These are phyloP conservation scores for Rana temporaria DNA, from an alignment of 2,113 vertebrate species.

Conservation along the genomic window DNA sequence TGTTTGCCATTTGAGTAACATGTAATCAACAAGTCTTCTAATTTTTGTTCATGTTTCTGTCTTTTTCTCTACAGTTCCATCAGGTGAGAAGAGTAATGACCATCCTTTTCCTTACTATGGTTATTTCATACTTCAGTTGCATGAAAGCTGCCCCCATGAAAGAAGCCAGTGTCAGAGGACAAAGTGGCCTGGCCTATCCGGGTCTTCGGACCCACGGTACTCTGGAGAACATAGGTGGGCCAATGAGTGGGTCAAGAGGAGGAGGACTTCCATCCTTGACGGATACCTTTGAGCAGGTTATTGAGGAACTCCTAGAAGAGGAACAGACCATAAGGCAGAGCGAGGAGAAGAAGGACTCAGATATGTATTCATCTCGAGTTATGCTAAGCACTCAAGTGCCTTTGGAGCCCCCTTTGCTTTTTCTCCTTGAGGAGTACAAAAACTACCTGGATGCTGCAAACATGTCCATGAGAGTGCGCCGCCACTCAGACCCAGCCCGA, in stretches of 20 bases:
- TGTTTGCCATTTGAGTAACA: too few species aligned
- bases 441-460: slow-evolving; percentile 99
- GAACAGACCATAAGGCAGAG: slow-evolving; percentile 77
- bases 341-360: slow-evolving; percentile 89
- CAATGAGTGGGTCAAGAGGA: slow-evolving; percentile 75
- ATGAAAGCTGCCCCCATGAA: slow-evolving; percentile 99
- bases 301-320: slow-evolving; percentile 95
- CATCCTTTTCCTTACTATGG: slow-evolving; percentile 99
- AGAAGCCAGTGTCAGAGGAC: slow-evolving; percentile 90
- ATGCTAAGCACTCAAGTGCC: slow-evolving; percentile 99
- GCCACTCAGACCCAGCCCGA: slow-evolving; percentile 95
- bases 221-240: slow-evolving; percentile 86
- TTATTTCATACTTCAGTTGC: slow-evolving; percentile 99
- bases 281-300: slow-evolving; percentile 96
- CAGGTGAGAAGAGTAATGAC: slow-evolving; percentile 99
- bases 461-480: slow-evolving; percentile 98
- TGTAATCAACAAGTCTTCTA: not conserved
- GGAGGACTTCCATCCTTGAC: slow-evolving; percentile 85
- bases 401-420: slow-evolving; percentile 99
- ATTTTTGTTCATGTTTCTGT: slow-evolving; percentile 59
- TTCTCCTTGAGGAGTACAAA: slow-evolving; percentile 99
- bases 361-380: slow-evolving; percentile 94
- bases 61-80: slow-evolving; percentile 87
- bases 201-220: slow-evolving; percentile 91
- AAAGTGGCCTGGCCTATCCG: slow-evolving; percentile 93